These are phyloP conservation scores for Pseudolycoriella hygida DNA, from an alignment of 2,888 invertebrate species.

Conservation along the genomic window DNA sequence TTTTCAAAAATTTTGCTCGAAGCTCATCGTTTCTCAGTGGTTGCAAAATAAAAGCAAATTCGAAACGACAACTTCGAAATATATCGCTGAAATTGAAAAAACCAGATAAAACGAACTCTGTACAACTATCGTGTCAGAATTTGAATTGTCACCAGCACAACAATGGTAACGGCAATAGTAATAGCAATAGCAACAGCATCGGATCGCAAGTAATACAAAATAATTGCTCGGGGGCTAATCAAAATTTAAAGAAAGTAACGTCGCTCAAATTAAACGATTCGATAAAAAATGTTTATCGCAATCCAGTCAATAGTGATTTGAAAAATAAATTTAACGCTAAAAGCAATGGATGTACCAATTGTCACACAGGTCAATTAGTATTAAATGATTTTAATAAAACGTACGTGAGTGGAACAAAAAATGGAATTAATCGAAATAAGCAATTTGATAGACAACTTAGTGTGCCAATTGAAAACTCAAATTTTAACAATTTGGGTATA, in stretches of 20 bases:
- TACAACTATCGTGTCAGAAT: not conserved
- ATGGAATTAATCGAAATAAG: constrained; percentile 18
- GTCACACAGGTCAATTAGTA: constrained; percentile 5
- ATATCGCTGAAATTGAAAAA: constrained; percentile 17
- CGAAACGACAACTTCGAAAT: constrained; percentile 23
- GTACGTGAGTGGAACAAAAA: not conserved
- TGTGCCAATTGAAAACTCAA: constrained; percentile 22
- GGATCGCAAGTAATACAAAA: not conserved
- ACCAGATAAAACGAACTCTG: constrained; percentile 3
- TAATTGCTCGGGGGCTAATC: not conserved
- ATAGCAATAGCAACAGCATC: not conserved
- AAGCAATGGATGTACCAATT: constrained; percentile 6
- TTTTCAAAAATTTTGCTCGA: constrained; percentile 28
- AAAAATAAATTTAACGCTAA: constrained; percentile 6
- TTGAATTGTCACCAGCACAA: not conserved
- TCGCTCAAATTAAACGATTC: constrained; percentile 5
- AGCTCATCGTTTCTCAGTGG: constrained; percentile 27
- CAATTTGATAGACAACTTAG: constrained; percentile 30
- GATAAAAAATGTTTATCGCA: constrained; percentile 5
- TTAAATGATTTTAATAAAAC: constrained; percentile 6
- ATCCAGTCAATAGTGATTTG: constrained; percentile 6
- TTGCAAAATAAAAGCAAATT: constrained; percentile 27
- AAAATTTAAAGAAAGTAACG: not conserved
- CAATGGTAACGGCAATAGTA: too few relatives aligned
- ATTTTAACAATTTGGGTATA: not conserved